phyloP scores from a whole-genome alignment of 2,888 invertebrate genomes.

The Ormyrus thymus region DNA sequence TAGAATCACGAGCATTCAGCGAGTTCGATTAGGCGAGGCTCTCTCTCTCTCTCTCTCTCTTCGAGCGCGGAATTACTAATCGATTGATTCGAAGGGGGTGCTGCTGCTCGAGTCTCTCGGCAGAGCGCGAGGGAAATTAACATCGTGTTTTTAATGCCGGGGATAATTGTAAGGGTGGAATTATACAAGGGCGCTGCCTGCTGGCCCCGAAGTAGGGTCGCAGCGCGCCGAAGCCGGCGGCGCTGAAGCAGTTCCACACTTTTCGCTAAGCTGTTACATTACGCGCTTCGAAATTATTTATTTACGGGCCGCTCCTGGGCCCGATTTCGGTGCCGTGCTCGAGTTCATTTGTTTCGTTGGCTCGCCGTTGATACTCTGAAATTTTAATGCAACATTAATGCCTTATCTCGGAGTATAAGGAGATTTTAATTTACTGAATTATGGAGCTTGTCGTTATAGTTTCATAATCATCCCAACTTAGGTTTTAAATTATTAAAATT shows the following conservation, averaged over 20 bases:
- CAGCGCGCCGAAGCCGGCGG: too few relatives aligned
- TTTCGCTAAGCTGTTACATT: slow-evolving; percentile 7
- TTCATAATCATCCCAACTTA: too few relatives aligned
- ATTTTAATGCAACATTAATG: too few relatives aligned
- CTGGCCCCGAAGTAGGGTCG: slow-evolving; percentile 25
- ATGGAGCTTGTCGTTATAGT: too few relatives aligned
- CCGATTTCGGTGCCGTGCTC: background rate
- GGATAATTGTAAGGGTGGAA: slow-evolving; percentile 75
- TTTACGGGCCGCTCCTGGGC: background rate
- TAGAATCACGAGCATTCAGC: slow-evolving; percentile 25
- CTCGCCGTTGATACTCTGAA: too few relatives aligned
- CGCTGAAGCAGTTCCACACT: background rate
- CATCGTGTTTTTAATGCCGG: slow-evolving; percentile 74
- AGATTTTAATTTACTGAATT: too few relatives aligned
- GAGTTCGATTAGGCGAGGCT: slow-evolving; percentile 60
- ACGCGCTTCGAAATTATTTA: slow-evolving; percentile 33
- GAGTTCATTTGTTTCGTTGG: background rate
- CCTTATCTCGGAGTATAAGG: too few relatives aligned
- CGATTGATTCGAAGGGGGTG: slow-evolving; percentile 72
- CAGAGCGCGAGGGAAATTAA: slow-evolving; percentile 69
- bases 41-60: slow-evolving; percentile 21
- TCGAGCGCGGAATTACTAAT: slow-evolving; percentile 71
- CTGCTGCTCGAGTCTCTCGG: slow-evolving; percentile 44
- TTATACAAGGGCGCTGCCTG: slow-evolving; percentile 65
- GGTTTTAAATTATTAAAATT: too few relatives aligned